These are phyloP conservation scores for Poeciliopsis gracilis DNA, from an alignment of 2,797 vertebrate species.

Conservation along the genomic window DNA sequence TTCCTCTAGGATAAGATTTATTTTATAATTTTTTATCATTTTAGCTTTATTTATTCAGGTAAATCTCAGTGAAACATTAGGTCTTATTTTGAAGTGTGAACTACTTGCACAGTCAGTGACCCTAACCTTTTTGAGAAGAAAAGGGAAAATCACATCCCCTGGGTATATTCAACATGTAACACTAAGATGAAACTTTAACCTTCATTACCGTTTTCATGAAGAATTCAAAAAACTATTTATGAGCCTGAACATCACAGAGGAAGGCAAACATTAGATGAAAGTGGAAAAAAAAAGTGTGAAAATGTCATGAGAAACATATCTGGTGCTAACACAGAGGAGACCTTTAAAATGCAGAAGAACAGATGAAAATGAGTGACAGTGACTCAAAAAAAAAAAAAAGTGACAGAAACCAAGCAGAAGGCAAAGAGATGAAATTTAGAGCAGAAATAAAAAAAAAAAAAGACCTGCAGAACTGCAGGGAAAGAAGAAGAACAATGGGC, in stretches of 20 bases:
- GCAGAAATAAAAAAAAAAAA: slow-evolving; percentile 23
- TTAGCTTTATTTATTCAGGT: background rate
- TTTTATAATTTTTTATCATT: slow-evolving; percentile 3
- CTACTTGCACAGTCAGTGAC: slow-evolving; percentile 4
- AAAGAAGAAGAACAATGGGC: slow-evolving; percentile 69
- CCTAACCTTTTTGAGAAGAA: slow-evolving; percentile 3
- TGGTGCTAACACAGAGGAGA: background rate
- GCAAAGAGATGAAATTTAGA: slow-evolving; percentile 49
- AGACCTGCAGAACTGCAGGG: slow-evolving; percentile 37
- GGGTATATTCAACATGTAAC: background rate
- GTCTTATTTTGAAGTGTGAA: background rate
- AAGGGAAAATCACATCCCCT: background rate
- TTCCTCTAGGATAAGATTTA: background rate
- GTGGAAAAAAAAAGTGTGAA: background rate
- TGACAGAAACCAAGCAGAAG: slow-evolving; percentile 27
- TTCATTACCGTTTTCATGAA: slow-evolving; percentile 7
- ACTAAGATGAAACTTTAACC: background rate
- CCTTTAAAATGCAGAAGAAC: slow-evolving; percentile 12
- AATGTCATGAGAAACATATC: slow-evolving; percentile 8
- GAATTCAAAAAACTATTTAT: slow-evolving; percentile 4
- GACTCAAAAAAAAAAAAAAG: slow-evolving; percentile 6
- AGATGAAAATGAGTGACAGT: slow-evolving; percentile 30
- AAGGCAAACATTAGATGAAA: background rate
- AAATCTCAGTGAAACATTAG: background rate
- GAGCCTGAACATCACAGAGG: background rate